Evolutionary conservation across 2,113 vertebrate genomes (phyloP), one percentile per base, ranked within the genome.

Genomic region (Crypturellus undulatus): DNA sequence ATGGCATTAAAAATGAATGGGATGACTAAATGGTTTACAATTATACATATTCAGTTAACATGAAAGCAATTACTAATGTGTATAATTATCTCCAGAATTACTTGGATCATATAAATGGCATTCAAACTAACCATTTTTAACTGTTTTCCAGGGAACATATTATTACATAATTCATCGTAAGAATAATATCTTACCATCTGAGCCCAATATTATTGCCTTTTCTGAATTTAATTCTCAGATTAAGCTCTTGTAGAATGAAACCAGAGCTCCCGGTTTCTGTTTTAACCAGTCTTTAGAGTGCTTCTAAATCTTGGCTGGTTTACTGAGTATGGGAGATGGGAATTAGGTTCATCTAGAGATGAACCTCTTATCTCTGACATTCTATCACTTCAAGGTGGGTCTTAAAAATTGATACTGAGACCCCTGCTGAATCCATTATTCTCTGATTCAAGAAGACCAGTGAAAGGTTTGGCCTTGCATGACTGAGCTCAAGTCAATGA

Each of bases 1-100:
- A 67, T 42, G 64, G 45, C 63, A 88, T 92, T 94, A 88, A 92
- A 94, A 94, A 92, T 96, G 18, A 96, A 91, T 83, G 76, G 60
- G 14, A 26, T 94, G 64, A 75, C 56, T 86, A 90, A 95, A 83
- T 71, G n/a, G 45, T n/a, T 91, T 93, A 59, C 65, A 83, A 63
- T 88, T 93, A 85, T 49, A 67, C 36, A 67, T 51, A 79, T 72
- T 83, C 51, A 47, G 79, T 83, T 88, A 84, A 85, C 30, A 3
- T 58, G 76, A 77, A 96, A 93, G n/a, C 76, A 85, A 88, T 93
- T 93, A 92, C 56, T 87, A 72, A 84, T 52, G 79, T 76, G 51
- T 70, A 42, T 93, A 92, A 93, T 95, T 93, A 91, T 80, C 56
- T 78, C 60, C 77, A 83, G 60, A 80, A 92, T 88, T 77, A 83